phyloP scores from a whole-genome alignment of 2,888 invertebrate species.

The Rosalia funebris region DNA sequence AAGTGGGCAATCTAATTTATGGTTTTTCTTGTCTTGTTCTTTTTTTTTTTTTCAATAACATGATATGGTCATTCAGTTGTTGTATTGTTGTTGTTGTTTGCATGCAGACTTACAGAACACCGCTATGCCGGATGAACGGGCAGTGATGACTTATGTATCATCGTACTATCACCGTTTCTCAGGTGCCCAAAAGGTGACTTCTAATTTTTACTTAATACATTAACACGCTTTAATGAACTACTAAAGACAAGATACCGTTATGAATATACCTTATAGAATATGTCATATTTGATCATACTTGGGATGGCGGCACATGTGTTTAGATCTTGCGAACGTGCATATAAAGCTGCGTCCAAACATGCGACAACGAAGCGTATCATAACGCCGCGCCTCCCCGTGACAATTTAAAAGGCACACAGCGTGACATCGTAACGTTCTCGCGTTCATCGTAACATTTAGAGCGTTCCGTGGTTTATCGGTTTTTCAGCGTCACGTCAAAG shows the following conservation, averaged over 20 bases:
- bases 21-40: slow-evolving; percentile 34
- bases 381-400: too few relatives aligned
- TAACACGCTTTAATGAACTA: slow-evolving; percentile 17
- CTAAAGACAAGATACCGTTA: not conserved
- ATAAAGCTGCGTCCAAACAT: too few relatives aligned
- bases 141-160: slow-evolving; percentile 99
- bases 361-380: too few relatives aligned
- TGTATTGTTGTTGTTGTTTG: slow-evolving; percentile 50
- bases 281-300: too few relatives aligned
- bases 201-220: slow-evolving; percentile 34
- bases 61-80: slow-evolving; percentile 9
- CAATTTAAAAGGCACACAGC: too few relatives aligned
- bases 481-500: too few relatives aligned
- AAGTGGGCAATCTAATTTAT: slow-evolving; percentile 24
- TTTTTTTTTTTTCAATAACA: slow-evolving; percentile 34
- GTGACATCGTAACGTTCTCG: too few relatives aligned
- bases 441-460: too few relatives aligned
- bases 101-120: slow-evolving; percentile 94
- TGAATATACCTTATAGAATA: too few relatives aligned
- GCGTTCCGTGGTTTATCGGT: too few relatives aligned
- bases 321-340: too few relatives aligned
- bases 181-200: slow-evolving; percentile 97
- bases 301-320: too few relatives aligned
- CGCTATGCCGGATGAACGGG: slow-evolving; percentile 99
- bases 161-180: slow-evolving; percentile 99